A percentile compares a stretch with the other conserved stretches of the same genome.
These are phyloP conservation scores for Dicentrarchus labrax DNA, from an alignment of 2,113 vertebrate species.

Conservation along the genomic window DNA sequence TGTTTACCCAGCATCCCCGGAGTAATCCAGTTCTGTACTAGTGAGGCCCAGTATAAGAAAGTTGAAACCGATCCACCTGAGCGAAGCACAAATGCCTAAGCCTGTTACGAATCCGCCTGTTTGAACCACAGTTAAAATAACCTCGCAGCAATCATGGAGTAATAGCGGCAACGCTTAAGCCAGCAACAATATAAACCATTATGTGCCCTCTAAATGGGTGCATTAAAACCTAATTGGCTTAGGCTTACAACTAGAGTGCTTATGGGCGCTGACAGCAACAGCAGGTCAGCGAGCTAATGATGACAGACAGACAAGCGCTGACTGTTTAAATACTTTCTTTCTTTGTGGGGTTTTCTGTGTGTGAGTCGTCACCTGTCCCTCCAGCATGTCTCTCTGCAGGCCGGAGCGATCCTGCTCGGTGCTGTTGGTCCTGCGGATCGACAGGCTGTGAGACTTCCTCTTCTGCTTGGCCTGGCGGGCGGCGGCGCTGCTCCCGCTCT, in stretches of 20 bases:
- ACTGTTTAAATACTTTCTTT: not conserved
- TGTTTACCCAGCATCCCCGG: not conserved
- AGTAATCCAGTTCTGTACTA: not conserved
- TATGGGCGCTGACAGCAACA: constrained; percentile 17
- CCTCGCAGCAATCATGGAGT: not conserved
- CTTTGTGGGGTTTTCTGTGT: not conserved
- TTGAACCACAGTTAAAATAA: constrained; percentile 21
- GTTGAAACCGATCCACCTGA: not conserved
- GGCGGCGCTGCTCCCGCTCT: constrained; percentile 91
- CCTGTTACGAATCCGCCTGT: constrained; percentile 13
- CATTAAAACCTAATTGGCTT: constrained; percentile 64
- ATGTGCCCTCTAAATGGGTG: constrained; percentile 28
- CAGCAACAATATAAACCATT: constrained; percentile 29
- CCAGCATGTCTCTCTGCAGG: constrained; percentile 92
- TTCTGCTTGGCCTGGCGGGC: constrained; percentile 95
- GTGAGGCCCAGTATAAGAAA: too few species aligned
- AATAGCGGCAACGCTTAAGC: constrained; percentile 3
- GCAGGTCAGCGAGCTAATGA: constrained; percentile 39
- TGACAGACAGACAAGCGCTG: not conserved
- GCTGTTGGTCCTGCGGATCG: constrained; percentile 94
- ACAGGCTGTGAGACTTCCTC: constrained; percentile 95
- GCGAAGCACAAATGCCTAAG: not conserved
- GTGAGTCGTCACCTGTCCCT: constrained; percentile 88
- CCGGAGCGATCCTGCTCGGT: constrained; percentile 92
- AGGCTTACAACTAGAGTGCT: constrained; percentile 51